Evolutionary conservation across 1,140 invertebrate species (phyloP), one percentile per base, ranked within the genome.

Genomic region (Drosophila tristis): DNA sequence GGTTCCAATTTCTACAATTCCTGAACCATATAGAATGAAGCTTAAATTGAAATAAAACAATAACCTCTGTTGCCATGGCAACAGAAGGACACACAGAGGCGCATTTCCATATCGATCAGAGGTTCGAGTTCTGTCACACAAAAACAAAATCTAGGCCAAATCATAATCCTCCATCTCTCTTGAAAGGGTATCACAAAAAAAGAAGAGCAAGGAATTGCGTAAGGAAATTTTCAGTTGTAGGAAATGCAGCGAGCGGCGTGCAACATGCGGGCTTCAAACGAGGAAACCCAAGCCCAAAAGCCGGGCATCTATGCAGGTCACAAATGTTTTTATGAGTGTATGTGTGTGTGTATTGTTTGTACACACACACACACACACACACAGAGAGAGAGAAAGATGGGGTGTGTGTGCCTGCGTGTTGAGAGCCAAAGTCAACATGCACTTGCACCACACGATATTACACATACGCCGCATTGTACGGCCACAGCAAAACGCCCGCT

Each of bases 221-320:
- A 63, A 87, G 63, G 60, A 71, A 87, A 81, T 68, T 58, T 65
- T 42, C 25, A 78, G 20, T 71, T 59, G 56, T 65, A 78, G 73
- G 60, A 86, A 85, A 74, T 80, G 35, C 35, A 39, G 11, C 35
- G 35, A 5, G 11, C 35, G 35, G 11, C 35, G 35, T 39, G 74
- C 60, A 78, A 70, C 45, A 78, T 77, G 75, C 66, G 61, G 78
- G 67, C 74, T 50, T 81, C 50, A 64, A 80, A 80, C 77, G 73
- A 80, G 51, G 77, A 77, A 65, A 60, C 68, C 31, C 31, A 4
- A 39, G 35, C 35, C 35, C 11, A 39, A 39, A 78, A 81, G 74
- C 74, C 64, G 57, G 64, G 67, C 73, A 50, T 66, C 73, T 74
- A 86, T 87, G 68, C 87, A 64, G 81, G 81, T 86, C 81, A 74